Evolutionary conservation across 2,113 vertebrate species (phyloP).

Genomic region (Lamprologus callipterus): DNA sequence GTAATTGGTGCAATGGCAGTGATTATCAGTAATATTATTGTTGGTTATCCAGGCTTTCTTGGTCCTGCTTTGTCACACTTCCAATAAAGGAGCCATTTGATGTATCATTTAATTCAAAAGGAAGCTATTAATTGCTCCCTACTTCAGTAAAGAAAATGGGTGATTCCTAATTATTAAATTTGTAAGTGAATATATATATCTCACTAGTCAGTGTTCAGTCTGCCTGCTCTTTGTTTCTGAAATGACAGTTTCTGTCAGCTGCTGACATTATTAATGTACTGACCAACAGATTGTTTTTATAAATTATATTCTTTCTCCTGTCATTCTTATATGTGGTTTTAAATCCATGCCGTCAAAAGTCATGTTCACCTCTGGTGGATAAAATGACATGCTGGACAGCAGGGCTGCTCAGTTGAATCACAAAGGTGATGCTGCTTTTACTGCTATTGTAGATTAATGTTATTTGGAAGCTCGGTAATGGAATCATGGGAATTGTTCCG

Average conservation of each 20-base stretch:
- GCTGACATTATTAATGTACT: neutral
- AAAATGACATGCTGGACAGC: neutral
- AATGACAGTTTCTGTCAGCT: neutral
- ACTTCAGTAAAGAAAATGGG: neutral
- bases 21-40: neutral
- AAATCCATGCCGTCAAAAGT: neutral
- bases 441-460: neutral
- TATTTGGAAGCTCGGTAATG: neutral
- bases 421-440: neutral
- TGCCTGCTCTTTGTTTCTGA: neutral
- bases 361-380: neutral
- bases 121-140: neutral
- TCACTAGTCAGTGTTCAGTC: neutral
- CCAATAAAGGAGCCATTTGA: neutral
- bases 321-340: neutral
- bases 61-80: neutral
- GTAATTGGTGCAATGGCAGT: neutral
- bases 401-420: neutral
- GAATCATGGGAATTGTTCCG: neutral
- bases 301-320: neutral
- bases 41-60: neutral
- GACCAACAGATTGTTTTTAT: neutral
- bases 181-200: neutral
- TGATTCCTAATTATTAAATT: neutral
- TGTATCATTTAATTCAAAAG: neutral